Percentiles rank a stretch among this genome's conserved stretches.
phyloP scores from a whole-genome alignment of 2,888 invertebrate genomes.

The Dromius quadrimaculatus region DNA sequence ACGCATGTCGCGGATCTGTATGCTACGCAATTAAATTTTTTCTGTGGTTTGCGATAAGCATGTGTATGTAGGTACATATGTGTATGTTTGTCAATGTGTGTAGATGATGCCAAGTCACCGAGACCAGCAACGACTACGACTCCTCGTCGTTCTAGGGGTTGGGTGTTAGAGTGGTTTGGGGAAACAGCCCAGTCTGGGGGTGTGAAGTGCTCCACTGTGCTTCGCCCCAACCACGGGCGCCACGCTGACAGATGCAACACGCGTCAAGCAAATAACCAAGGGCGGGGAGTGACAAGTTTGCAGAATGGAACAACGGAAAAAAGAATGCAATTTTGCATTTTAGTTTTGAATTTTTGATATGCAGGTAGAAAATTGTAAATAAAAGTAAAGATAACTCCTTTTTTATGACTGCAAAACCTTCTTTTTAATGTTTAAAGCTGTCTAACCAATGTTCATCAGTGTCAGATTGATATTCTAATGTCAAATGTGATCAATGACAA shows the following conservation, averaged over 20 bases:
- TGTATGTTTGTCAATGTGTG: slow-evolving; percentile 15
- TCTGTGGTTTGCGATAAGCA: neutral
- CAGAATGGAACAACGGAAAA: slow-evolving; percentile 58
- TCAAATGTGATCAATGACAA: too few relatives aligned
- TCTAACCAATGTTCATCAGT: too few relatives aligned
- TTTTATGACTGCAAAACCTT: too few relatives aligned
- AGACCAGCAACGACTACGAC: neutral
- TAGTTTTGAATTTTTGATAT: too few relatives aligned
- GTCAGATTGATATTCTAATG: too few relatives aligned
- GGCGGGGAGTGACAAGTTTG: slow-evolving; percentile 56
- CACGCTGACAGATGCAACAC: slow-evolving; percentile 45
- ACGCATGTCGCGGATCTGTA: slow-evolving; percentile 21
- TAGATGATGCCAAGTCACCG: slow-evolving; percentile 12
- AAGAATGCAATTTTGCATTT: too few relatives aligned
- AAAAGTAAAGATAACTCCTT: too few relatives aligned
- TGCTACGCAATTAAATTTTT: slow-evolving; percentile 43
- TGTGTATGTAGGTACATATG: slow-evolving; percentile 6
- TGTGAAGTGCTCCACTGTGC: slow-evolving; percentile 62
- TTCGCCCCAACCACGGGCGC: slow-evolving; percentile 66
- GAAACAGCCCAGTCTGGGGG: slow-evolving; percentile 30
- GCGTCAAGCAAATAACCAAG: slow-evolving; percentile 17
- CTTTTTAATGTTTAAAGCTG: too few relatives aligned
- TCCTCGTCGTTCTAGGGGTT: neutral
- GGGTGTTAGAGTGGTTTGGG: neutral
- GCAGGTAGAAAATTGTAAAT: too few relatives aligned